phyloP scores from a whole-genome alignment of 2,113 vertebrate species.

The Neofelis nebulosa region DNA sequence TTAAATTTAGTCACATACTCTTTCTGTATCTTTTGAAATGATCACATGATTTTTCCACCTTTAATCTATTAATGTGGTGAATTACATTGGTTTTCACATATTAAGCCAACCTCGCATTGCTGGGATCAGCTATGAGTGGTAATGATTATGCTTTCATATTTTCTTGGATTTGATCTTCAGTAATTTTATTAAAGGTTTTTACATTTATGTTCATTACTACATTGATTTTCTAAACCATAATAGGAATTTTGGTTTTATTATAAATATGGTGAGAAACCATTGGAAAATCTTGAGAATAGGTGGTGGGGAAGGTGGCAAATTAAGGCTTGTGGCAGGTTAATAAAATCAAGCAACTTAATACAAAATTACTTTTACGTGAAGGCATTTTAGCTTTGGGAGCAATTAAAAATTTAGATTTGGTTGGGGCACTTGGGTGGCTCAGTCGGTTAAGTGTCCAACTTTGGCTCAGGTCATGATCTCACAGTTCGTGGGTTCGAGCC shows the following conservation, averaged over 20 bases:
- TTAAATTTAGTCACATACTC: not conserved
- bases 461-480: not conserved
- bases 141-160: not conserved
- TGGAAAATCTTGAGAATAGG: not conserved
- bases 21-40: not conserved
- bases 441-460: not conserved
- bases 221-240: not conserved
- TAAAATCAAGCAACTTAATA: not conserved
- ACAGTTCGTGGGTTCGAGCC: not conserved
- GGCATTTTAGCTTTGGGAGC: not conserved
- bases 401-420: not conserved
- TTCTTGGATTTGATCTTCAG: not conserved
- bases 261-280: not conserved
- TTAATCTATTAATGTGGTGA: conserved; percentile 7
- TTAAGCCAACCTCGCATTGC: not conserved
- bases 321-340: not conserved
- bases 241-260: not conserved
- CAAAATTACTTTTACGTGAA: not conserved
- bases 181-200: conserved; percentile 23
- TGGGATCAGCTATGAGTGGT: not conserved
- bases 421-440: not conserved
- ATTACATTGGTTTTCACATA: not conserved
- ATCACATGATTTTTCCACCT: conserved; percentile 2
- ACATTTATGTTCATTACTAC: not conserved
- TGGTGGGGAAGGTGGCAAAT: not conserved